Conservation (phyloP, 2,113 vertebrate genomes). For the Microcebus tavaratra region DNA sequence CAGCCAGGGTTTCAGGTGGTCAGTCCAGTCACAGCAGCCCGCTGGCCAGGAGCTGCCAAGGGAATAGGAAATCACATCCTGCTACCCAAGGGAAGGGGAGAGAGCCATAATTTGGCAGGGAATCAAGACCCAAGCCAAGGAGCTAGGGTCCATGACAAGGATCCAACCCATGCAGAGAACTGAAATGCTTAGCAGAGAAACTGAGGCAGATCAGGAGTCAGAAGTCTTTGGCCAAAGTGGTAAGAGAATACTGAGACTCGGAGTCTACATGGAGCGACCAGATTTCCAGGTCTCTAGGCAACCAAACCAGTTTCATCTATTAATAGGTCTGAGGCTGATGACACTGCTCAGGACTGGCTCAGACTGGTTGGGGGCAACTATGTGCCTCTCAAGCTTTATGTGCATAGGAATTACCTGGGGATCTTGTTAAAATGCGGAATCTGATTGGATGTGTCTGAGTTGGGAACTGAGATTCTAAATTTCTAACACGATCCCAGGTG, state of each 20-base stretch:
- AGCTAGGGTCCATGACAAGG: not conserved
- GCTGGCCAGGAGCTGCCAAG: not conserved
- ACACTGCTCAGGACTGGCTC: not conserved
- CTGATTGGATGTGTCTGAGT: not conserved
- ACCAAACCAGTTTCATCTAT: conserved; percentile 60
- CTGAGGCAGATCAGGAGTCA: conserved; percentile 9
- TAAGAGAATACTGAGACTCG: not conserved
- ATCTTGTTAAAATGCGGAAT: not conserved
- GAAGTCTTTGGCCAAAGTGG: not conserved
- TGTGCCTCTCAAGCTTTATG: not conserved
- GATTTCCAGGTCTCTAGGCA: conserved; percentile 63
- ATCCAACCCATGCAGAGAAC: not conserved
- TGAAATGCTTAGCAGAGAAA: conserved; percentile 25
- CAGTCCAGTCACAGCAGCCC: not conserved
- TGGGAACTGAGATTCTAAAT: not conserved
- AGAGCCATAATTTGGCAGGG: not conserved
- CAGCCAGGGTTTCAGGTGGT: not conserved
- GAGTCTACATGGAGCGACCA: not conserved
- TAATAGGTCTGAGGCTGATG: conserved; percentile 54
- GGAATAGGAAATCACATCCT: not conserved
- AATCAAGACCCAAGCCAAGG: not conserved
- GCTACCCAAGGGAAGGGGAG: not conserved
- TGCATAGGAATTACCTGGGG: not conserved
- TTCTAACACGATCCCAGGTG: not conserved
- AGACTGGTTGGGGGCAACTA: not conserved